Evolutionary conservation across 1,140 invertebrate genomes (phyloP).

Genomic region (Drosophila grimshawi): DNA sequence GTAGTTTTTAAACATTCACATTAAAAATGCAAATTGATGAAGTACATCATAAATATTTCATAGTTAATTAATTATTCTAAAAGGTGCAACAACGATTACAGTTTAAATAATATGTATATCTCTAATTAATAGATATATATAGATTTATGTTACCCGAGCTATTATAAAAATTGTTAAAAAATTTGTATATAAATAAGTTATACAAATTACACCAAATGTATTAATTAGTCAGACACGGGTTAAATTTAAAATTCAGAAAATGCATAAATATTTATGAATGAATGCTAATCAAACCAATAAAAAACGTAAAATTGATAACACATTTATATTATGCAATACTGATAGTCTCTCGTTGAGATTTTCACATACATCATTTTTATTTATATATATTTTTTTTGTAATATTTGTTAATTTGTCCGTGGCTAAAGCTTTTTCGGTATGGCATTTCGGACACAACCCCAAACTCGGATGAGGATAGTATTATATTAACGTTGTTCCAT

Average conservation of each 20-base stretch:
- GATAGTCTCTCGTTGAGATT: constrained; percentile 5
- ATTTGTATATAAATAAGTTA: constrained; percentile 1
- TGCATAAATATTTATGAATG: background rate
- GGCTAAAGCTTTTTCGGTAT: constrained; percentile 65
- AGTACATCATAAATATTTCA: constrained; percentile 56
- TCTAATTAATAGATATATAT: constrained; percentile 8
- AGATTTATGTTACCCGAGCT: constrained; percentile 6
- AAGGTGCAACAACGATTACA: constrained; percentile 64
- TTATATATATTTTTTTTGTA: background rate
- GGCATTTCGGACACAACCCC: constrained; percentile 35
- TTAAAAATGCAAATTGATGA: constrained; percentile 33
- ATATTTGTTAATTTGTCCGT: constrained; percentile 32
- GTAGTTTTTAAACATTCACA: constrained; percentile 24
- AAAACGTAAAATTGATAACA: background rate
- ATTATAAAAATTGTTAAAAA: background rate
- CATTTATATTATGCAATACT: background rate
- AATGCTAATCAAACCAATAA: background rate
- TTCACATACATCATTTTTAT: constrained; percentile 8
- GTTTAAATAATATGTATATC: constrained; percentile 34
- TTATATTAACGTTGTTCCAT: constrained; percentile 28
- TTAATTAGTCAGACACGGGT: background rate
- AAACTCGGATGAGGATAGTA: background rate
- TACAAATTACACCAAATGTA: constrained; percentile 1
- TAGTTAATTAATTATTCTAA: constrained; percentile 62
- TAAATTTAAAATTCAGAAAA: constrained; percentile 4